phyloP scores from a whole-genome alignment of 2,888 invertebrate species.

The Drosophila greeni region DNA sequence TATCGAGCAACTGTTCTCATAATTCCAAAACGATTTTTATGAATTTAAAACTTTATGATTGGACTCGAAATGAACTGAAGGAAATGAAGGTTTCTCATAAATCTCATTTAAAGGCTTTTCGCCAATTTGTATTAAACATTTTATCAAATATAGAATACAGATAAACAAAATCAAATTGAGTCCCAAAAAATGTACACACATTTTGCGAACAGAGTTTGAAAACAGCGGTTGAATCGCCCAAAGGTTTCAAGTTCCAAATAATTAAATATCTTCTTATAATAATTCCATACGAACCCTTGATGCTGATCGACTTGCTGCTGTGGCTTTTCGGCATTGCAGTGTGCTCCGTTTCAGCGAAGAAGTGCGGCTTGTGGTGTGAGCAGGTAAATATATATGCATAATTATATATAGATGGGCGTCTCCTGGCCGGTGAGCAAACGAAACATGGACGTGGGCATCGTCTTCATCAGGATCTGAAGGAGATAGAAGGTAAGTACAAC shows the following conservation, averaged over 20 bases:
- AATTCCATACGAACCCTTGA: neutral
- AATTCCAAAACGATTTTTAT: neutral
- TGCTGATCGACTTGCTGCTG: neutral
- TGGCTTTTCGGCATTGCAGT: slow-evolving; percentile 5
- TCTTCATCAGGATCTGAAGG: slow-evolving; percentile 98
- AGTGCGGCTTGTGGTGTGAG: slow-evolving; percentile 41
- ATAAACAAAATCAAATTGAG: neutral
- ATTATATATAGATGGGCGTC: slow-evolving; percentile 97
- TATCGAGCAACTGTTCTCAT: neutral
- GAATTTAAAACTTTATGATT: neutral
- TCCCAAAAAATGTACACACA: neutral
- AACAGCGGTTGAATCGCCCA: neutral
- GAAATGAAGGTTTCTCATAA: neutral
- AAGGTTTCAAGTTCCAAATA: neutral
- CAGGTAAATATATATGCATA: slow-evolving; percentile 28
- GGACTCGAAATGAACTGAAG: neutral
- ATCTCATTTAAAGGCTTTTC: neutral
- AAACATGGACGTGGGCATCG: slow-evolving; percentile 99
- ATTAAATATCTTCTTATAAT: neutral
- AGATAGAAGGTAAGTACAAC: neutral
- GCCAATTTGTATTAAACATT: neutral
- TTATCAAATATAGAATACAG: neutral
- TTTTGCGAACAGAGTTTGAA: neutral
- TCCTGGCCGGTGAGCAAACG: slow-evolving; percentile 99
- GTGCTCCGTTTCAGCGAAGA: slow-evolving; percentile 14